phyloP scores from a whole-genome alignment of 2,113 vertebrate species.

The Morone chrysops region DNA sequence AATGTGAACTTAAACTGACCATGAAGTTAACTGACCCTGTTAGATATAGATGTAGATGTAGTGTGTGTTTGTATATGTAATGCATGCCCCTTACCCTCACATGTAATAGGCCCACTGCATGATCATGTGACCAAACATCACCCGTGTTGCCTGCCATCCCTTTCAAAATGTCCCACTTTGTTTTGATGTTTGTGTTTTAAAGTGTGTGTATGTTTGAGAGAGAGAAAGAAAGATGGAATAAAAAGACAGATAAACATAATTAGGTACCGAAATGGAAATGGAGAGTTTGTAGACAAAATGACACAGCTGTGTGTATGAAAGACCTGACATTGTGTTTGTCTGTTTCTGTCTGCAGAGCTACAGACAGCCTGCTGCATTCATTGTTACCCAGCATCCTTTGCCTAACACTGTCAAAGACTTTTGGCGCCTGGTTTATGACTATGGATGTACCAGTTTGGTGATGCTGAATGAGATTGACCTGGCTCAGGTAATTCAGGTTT shows the following conservation, averaged over 20 bases:
- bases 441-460: constrained; percentile 97
- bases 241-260: not conserved
- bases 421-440: constrained; percentile 99
- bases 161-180: constrained; percentile 25
- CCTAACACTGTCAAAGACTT: constrained; percentile 99
- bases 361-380: constrained; percentile 97
- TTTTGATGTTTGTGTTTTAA: constrained; percentile 22
- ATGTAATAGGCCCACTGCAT: constrained; percentile 69
- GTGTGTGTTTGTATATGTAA: not conserved
- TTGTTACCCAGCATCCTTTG: constrained; percentile 97
- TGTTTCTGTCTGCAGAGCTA: constrained; percentile 88
- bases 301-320: not conserved
- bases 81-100: constrained; percentile 62
- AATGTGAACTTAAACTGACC: constrained; percentile 26
- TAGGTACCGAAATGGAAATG: not conserved
- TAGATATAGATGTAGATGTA: not conserved
- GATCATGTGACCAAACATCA: constrained; percentile 65
- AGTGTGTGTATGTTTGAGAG: constrained; percentile 25
- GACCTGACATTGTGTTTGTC: not conserved
- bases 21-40: constrained; percentile 26
- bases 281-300: not conserved
- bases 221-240: constrained; percentile 15
- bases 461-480: constrained; percentile 99
- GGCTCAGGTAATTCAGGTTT: constrained; percentile 87
- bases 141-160: constrained; percentile 35